Base-by-base conservation (phyloP, 2,888 invertebrate species). In the Cistogaster globosa region DNA sequence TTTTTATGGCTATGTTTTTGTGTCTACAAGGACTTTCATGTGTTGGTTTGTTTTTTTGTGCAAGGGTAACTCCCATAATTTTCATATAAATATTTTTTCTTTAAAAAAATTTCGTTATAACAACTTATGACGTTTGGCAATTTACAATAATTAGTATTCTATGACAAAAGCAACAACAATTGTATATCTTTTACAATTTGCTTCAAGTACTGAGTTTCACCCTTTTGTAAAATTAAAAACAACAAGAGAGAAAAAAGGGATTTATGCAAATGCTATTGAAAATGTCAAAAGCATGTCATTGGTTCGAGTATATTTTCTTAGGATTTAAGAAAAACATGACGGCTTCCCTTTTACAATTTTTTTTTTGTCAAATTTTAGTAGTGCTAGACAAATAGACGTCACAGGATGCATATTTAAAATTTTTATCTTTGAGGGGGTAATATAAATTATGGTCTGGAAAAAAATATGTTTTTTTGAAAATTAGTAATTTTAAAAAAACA, bases 261-360 rank as follows among this genome's bases (percentile, higher is more conserved):
- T 58, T 83, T 82, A 83, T 71, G 71, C 82, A 82, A 85, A 85
- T 76, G 55, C 74, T 42, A 71, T 85, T 79, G 82, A 85, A 72
- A 67, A 85, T 82, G 85, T 85, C 85, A 85, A 82, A 82, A 79
- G 71, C 55, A 48, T 82, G 78, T 85, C 82, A 85, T 76, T 85
- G 78, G 78, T 72, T 65, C 32, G 26, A 53, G 36, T 22, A 26
- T 82, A 78, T 85, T 85, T 74, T 82, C 69, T 82, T 85, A 85
- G 85, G 85, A 82, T 76, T 82, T 60, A 42, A 65, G n/a, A 48
- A 72, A 74, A 85, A 82, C 36, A 82, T 82, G 75, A 78, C 78
- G 85, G 62, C 36, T 71, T 78, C 38, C 60, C 60, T 60, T 78
- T 72, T 26, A 74, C 16, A 72, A 9, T 72, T 68, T 69, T 48